Conservation (phyloP, 2,888 invertebrate genomes). For the Helobdella robusta region DNA sequence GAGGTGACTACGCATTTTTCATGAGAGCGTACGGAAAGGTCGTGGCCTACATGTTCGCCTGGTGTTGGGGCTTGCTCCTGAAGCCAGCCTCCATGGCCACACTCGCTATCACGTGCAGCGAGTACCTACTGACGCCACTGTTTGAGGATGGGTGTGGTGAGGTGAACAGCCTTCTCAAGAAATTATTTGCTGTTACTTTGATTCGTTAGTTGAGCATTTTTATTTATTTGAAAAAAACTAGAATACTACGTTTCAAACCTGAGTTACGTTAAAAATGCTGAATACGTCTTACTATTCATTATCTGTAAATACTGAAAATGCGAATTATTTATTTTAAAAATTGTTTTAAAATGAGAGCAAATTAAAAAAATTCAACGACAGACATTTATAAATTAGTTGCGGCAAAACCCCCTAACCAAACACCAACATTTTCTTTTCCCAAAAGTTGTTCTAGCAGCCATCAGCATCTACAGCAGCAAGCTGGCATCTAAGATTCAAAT, state of each 20-base stretch:
- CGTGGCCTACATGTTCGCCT: constrained; percentile 63
- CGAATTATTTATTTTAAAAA: no score
- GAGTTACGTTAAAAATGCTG: no score
- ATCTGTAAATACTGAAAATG: no score
- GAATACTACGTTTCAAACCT: no score
- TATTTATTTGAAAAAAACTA: no score
- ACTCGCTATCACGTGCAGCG: constrained; percentile 50
- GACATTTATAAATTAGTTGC: no score
- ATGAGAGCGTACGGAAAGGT: constrained; percentile 55
- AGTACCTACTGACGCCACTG: constrained; percentile 41
- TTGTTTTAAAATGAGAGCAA: no score
- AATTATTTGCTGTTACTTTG: constrained; percentile 54
- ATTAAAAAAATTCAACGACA: no score
- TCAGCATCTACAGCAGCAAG: constrained; percentile 89
- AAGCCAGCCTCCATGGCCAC: constrained; percentile 49
- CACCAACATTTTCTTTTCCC: no score
- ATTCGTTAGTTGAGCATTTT: constrained; percentile 50
- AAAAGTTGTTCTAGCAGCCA: constrained; percentile 75
- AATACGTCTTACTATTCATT: no score
- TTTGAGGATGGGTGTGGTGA: constrained; percentile 38
- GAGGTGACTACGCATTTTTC: constrained; percentile 70
- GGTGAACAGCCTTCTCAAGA: constrained; percentile 28
- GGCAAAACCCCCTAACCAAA: no score
- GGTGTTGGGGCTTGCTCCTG: constrained; percentile 41
- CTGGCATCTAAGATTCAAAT: constrained; percentile 86